Conservation (phyloP, 2,888 invertebrate genomes). For the Lamellibrachia columna region DNA sequence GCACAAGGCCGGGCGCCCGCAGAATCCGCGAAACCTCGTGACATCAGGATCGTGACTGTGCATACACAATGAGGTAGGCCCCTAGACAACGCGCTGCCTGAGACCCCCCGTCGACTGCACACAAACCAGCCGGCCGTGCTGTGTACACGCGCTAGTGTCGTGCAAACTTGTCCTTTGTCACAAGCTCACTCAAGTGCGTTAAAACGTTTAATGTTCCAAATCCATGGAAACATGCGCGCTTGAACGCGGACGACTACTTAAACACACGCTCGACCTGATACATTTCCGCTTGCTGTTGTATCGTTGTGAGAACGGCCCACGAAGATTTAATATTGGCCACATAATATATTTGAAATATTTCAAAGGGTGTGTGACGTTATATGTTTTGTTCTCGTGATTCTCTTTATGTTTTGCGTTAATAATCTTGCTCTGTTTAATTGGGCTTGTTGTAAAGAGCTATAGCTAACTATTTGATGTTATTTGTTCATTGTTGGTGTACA, state of each 20-base stretch:
- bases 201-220: slow-evolving; percentile 11
- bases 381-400: too few species aligned
- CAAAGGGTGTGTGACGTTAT: too few species aligned
- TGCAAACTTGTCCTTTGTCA: not conserved
- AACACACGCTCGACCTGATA: slow-evolving; percentile 5
- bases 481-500: too few species aligned
- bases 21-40: slow-evolving; percentile 16
- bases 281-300: not conserved
- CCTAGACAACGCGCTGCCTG: not conserved
- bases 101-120: not conserved
- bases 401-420: too few species aligned
- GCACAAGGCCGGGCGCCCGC: not conserved
- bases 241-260: not conserved
- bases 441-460: too few species aligned
- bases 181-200: not conserved
- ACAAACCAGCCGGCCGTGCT: not conserved
- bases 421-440: too few species aligned
- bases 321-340: not conserved
- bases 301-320: not conserved
- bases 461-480: too few species aligned
- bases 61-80: slow-evolving; percentile 9
- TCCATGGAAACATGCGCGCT: slow-evolving; percentile 12
- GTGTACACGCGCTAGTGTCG: slow-evolving; percentile 3
- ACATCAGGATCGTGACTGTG: not conserved
- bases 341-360: not conserved